Base-by-base conservation (phyloP, 2,888 invertebrate species). In the Anthophora plumipes region DNA sequence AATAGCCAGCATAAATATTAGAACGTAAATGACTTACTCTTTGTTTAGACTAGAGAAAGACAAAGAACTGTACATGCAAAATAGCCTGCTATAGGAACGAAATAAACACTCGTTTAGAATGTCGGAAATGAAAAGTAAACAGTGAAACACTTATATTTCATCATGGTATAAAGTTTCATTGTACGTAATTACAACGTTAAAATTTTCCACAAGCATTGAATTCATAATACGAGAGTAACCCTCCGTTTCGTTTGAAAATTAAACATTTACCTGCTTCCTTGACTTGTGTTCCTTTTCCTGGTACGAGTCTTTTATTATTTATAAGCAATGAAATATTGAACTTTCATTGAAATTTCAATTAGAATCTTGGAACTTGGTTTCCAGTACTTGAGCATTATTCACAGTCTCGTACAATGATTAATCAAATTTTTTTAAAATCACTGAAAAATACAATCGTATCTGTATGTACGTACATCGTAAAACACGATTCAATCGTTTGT, bases 1-100 rank as follows among this genome's bases (percentile, higher is more conserved):
- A 11, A 41, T 20, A 31, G 8, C 11, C 37, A 22, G 52, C 41
- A 60, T 55, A 73, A 80, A 78, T 57, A 66, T 78, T 70, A 22
- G 4, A 22, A 0, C 31, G 20, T 68, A 57, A 69, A 69, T 57
- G 31, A 69, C 37, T 46, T 55, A 5, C 17, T n/a, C 0, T 57
- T 48, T 46, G n/a, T 37, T 14, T 46, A n/a, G n/a, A n/a, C n/a
- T n/a, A n/a, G n/a, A n/a, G n/a, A n/a, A n/a, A n/a, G n/a, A n/a
- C n/a, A n/a, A n/a, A n/a, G n/a, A n/a, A n/a, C n/a, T n/a, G n/a
- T n/a, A n/a, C n/a, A n/a, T n/a, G n/a, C n/a, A n/a, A n/a, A n/a
- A n/a, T n/a, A n/a, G n/a, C n/a, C n/a, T n/a, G 6, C 20, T 8
- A 20, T 4, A 20, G 12, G 7, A 12, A 20, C 17, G 12, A 20